Conservation (phyloP, 2,888 invertebrate genomes). For the Lysandra bellargus region DNA sequence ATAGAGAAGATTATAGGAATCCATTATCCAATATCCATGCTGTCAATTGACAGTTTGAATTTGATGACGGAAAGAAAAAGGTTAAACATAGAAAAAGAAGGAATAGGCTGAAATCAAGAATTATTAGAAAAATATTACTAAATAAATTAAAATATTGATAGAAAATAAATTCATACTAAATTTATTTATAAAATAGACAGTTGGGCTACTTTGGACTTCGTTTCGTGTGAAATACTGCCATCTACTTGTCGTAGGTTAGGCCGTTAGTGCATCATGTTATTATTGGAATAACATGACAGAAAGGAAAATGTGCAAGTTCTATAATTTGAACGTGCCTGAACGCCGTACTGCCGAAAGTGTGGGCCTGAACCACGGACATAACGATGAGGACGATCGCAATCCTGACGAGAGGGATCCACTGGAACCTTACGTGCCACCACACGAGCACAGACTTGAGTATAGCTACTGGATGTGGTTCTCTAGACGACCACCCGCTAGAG, state of each 20-base stretch:
- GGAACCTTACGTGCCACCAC: constrained; percentile 83
- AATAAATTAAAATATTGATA: constrained; percentile 43
- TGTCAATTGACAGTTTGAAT: constrained; percentile 49
- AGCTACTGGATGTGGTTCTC: constrained; percentile 96
- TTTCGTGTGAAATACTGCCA: constrained; percentile 56
- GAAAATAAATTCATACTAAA: constrained; percentile 34
- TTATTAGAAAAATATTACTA: constrained; percentile 53
- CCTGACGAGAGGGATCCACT: constrained; percentile 54
- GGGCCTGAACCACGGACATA: constrained; percentile 58
- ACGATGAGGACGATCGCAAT: constrained; percentile 65
- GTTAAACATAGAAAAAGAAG: constrained; percentile 76
- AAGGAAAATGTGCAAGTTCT: constrained; percentile 80
- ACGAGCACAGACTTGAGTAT: constrained; percentile 95
- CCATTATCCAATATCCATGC: no score
- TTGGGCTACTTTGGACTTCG: constrained; percentile 50
- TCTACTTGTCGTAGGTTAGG: constrained; percentile 79
- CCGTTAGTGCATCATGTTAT: constrained; percentile 78
- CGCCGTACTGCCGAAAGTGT: constrained; percentile 69
- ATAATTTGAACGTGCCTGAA: constrained; percentile 79
- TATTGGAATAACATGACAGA: constrained; percentile 78
- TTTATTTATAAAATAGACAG: constrained; percentile 34
- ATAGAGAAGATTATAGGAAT: no score
- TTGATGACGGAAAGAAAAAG: constrained; percentile 80
- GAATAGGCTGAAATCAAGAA: constrained; percentile 64
- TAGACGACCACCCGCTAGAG: constrained; percentile 76